These are phyloP conservation scores for Rousettus madagascariensis DNA, from an alignment of 2,797 vertebrate species.

Conservation along the genomic window DNA sequence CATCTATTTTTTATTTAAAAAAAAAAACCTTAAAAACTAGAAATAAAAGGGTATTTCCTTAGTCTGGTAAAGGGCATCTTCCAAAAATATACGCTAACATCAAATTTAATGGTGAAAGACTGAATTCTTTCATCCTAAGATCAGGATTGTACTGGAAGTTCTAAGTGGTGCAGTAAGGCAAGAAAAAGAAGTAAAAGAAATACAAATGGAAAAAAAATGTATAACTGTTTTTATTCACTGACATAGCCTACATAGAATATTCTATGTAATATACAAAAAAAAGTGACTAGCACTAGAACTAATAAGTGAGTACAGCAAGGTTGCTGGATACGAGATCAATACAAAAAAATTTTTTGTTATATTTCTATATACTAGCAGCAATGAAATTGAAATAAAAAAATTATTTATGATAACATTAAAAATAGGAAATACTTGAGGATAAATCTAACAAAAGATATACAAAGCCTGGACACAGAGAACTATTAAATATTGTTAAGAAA, in stretches of 20 bases:
- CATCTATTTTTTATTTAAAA: neutral
- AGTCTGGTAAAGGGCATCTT: neutral
- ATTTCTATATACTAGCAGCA: neutral
- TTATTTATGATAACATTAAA: neutral
- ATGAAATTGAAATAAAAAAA: neutral
- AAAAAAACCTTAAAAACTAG: neutral
- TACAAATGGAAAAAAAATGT: neutral
- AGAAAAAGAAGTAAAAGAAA: neutral
- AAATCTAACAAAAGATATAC: neutral
- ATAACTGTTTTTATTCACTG: neutral
- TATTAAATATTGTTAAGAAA: neutral
- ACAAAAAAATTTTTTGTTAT: neutral
- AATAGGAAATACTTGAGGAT: neutral
- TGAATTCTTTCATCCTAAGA: neutral
- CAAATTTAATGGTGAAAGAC: neutral
- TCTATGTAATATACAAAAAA: neutral
- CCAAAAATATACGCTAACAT: neutral
- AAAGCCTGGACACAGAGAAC: neutral
- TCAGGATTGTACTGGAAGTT: neutral
- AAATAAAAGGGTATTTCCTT: neutral
- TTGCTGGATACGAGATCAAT: neutral
- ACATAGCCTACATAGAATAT: neutral
- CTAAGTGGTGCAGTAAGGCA: neutral
- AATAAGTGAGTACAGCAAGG: neutral
- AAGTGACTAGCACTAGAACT: neutral